Base-by-base conservation (phyloP, 2,797 vertebrate species). In the Schizopygopsis pylzovi region DNA sequence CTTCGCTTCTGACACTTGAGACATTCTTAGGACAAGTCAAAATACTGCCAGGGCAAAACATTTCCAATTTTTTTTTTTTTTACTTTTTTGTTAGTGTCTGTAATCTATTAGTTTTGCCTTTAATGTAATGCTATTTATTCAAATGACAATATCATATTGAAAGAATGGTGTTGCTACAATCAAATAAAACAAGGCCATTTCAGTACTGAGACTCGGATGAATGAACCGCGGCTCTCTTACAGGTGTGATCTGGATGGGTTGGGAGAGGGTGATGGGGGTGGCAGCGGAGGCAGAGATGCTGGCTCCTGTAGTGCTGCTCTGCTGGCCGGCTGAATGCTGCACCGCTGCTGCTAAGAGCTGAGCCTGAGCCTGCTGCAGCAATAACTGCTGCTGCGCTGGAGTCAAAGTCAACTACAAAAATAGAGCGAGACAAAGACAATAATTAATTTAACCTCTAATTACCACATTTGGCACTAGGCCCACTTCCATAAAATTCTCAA, bases 251-350 rank as follows among this genome's bases (percentile, higher is more conserved):
- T 99, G 98, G 93, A 99, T 98, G 93, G 98, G 97, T 94, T 99
- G 98, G 68, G 98, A 98, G 87, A 99, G 95, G 90, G 98, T 98
- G 93, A 99, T 98, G 90, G 98, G 98, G 4, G 98, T 96, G 91
- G 98, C 98, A 92, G 98, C 98, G 37, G 97, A 96, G 92, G 98
- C 98, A 2, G 98, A 99, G 96, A 99, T 99, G 95, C 94, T 98
- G 92, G 98, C 97, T 88, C 98, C 98, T 4, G 97, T 97, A 90
- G 97, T 97, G 91, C 95, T 96, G 95, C 96, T 98, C 96, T 99
- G 98, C 93, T 99, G 98, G 92, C 91, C 97, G 94, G 97, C 97
- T 3, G 98, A 98, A 89, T 99, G 98, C 94, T 97, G 97, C 90
- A 99, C 97, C 72, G 98, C 98, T 49, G 97, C 97, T 7, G 98